Percentiles rank a stretch among this genome's conserved stretches.
These are phyloP conservation scores for Mesembrinibis cayennensis DNA, from an alignment of 2,113 vertebrate genomes.

Conservation along the genomic window DNA sequence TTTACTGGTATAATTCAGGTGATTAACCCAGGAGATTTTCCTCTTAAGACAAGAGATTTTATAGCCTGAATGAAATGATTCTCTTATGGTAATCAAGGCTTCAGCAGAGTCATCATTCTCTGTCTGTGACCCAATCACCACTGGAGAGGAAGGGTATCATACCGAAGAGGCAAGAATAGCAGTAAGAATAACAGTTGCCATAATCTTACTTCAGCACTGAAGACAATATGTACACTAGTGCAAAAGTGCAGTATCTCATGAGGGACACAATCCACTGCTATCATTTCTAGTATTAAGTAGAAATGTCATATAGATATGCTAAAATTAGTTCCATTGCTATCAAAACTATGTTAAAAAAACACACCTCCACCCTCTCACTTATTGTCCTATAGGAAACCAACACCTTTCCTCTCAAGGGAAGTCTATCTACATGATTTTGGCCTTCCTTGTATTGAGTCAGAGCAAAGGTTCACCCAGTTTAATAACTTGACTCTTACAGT, in stretches of 20 bases:
- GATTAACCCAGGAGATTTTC: neutral
- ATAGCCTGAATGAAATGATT: neutral
- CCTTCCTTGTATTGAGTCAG: neutral
- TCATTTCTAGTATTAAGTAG: neutral
- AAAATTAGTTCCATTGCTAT: neutral
- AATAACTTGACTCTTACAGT: neutral
- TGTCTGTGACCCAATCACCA: neutral
- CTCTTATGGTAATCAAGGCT: neutral
- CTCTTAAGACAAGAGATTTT: neutral
- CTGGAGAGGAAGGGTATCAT: neutral
- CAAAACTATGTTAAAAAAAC: neutral
- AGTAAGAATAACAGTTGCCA: neutral
- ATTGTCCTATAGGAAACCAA: constrained; percentile 39
- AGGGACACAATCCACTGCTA: neutral
- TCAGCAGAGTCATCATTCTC: neutral
- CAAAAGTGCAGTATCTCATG: neutral
- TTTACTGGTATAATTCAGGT: neutral
- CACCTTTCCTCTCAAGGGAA: constrained; percentile 25
- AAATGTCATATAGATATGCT: neutral
- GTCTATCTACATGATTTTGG: neutral
- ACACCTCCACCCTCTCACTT: neutral
- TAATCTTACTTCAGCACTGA: neutral
- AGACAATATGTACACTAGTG: too few relatives aligned
- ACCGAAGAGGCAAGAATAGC: neutral
- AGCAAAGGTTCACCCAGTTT: neutral